Conservation (phyloP, 2,888 invertebrate genomes). For the Hirtodrosophila cameraria region DNA sequence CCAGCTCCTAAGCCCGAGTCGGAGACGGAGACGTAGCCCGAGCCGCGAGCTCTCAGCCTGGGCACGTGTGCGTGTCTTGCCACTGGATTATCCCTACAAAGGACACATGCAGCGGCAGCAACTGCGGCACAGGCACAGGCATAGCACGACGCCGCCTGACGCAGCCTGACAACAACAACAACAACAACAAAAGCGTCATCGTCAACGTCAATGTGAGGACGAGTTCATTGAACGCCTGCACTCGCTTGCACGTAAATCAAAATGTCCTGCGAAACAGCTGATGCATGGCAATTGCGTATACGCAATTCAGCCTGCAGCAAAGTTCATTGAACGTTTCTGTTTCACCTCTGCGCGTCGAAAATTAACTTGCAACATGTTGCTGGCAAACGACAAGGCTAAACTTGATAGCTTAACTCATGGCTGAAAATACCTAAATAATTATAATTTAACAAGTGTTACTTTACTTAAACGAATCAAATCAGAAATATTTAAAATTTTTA, state of each 20-base stretch:
- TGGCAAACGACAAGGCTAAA: too few relatives aligned
- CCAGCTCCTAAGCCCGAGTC: constrained; percentile 46
- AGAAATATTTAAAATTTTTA: too few relatives aligned
- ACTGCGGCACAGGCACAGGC: constrained; percentile 8
- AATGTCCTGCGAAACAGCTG: constrained; percentile 59
- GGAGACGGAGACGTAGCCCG: constrained; percentile 5
- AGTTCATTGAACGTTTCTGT: too few relatives aligned
- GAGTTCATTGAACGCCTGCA: constrained; percentile 67
- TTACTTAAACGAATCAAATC: too few relatives aligned
- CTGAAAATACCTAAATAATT: too few relatives aligned
- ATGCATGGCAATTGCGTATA: constrained; percentile 56
- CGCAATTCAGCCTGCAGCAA: constrained; percentile 25
- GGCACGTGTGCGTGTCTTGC: constrained; percentile 71
- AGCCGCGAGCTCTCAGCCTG: too few relatives aligned
- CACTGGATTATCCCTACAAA: constrained; percentile 73
- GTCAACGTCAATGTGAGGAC: not conserved
- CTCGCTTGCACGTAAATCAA: constrained; percentile 69
- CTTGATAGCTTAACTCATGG: too few relatives aligned
- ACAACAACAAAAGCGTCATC: constrained; percentile 1
- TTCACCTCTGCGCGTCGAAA: too few relatives aligned
- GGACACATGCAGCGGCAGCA: not conserved
- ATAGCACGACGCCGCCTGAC: not conserved
- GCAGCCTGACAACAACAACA: not conserved
- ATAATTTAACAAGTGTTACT: too few relatives aligned
- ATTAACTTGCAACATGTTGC: constrained; percentile 41